Evolutionary conservation across 2,113 vertebrate species (phyloP), one percentile per base, ranked within the genome.

Genomic region (Brienomyrus longianalis): DNA sequence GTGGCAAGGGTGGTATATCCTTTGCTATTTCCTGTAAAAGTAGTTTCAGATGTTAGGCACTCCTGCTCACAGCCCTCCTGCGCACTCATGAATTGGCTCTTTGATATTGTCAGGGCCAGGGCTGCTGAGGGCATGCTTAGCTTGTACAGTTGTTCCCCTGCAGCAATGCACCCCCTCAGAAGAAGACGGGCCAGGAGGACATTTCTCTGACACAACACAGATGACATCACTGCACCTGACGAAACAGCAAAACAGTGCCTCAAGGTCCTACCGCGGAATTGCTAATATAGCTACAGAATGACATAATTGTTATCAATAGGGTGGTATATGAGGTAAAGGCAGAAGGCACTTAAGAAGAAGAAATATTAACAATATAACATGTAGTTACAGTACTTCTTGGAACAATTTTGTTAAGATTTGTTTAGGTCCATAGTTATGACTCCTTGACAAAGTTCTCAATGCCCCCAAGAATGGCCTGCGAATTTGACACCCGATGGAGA

Each of bases 21-120:
- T 74, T 54, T 3, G 51, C 90, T 62, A 80, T 90, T 90, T 90
- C 66, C 86, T 83, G 86, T 23, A 31, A 84, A 90, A 88, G 86
- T 83, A 62, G 70, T 90, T 88, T 90, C 90, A 90, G 86, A 90
- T 90, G 90, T 90, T 74, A 15, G 4, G n/a, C 8, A 2, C 47
- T 77, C 19, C 21, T n/a, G 84, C 54, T 66, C 47, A 27, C 23
- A 31, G 84, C n/a, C 89, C 59, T 87, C 89, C 59, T 51, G 89
- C 59, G 19, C 51, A 47, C 31, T 19, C 9, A 39, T 48, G 35
- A 88, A 80, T 66, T 35, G 74, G 35, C 51, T 88, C 90, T 90
- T 88, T 88, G 86, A 88, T 87, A 47, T 48, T 35, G 23, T n/a
- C n/a, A 39, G n/a, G 47, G 21, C 50, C 19, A 43, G 31, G 23